phyloP scores from a whole-genome alignment of 2,113 vertebrate genomes.

The Onychostruthus taczanowskii region DNA sequence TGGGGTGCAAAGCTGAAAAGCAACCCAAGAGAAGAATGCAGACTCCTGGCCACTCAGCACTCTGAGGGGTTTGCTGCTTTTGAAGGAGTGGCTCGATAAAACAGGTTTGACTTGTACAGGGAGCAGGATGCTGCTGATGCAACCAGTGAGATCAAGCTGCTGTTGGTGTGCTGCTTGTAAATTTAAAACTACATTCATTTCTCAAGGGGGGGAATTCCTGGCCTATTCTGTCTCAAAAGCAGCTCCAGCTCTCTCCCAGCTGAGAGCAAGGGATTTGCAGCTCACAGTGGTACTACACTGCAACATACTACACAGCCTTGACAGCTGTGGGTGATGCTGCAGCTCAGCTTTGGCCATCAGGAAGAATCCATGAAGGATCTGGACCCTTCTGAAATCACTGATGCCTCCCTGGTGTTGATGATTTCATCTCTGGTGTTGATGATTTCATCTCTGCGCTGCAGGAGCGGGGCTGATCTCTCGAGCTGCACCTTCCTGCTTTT shows the following conservation, averaged over 20 bases:
- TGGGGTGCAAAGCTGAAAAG: background rate
- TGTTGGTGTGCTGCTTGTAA: background rate
- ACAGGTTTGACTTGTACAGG: background rate
- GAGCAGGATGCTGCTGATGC: background rate
- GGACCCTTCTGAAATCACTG: background rate
- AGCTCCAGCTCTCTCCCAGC: background rate
- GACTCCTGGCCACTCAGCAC: rapidly evolving
- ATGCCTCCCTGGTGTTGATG: background rate
- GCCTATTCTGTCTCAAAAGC: background rate
- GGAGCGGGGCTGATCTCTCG: background rate
- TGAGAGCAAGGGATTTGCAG: background rate
- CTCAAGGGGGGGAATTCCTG: background rate
- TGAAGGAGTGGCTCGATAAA: background rate
- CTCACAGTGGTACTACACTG: rapidly evolving
- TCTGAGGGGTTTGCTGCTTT: background rate
- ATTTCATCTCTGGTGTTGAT: background rate
- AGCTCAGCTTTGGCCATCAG: background rate
- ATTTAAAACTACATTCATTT: background rate
- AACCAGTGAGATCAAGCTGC: background rate
- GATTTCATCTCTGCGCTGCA: background rate
- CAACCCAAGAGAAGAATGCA: rapidly evolving
- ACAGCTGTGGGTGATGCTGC: background rate
- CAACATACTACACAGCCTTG: background rate
- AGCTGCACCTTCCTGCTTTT: background rate
- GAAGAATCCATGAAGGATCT: background rate